Base-by-base conservation (phyloP, 2,113 vertebrate species). In the Poeciliopsis turrubarensis region DNA sequence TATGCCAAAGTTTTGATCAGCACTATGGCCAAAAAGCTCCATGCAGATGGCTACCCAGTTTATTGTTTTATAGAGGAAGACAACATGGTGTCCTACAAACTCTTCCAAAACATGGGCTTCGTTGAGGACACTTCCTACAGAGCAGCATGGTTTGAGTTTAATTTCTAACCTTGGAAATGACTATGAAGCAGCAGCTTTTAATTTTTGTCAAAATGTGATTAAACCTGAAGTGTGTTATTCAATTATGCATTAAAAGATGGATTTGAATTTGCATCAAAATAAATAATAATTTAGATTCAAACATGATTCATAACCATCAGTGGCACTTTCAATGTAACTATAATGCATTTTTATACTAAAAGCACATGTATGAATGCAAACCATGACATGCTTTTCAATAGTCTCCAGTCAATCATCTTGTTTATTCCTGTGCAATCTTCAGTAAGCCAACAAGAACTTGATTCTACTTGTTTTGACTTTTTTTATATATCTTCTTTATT, bases 21-120 rank as follows among this genome's bases (percentile, higher is more conserved):
- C 31, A 14, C 6, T 39, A 77, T 94, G 63, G 87, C 90, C 65
- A 90, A 83, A 74, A 89, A 60, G n/a, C 85, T 94, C 29, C 73
- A 75, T 19, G 60, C 81, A 19, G 71, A 87, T 9, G 91, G 92
- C 10, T 91, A 78, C 70, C 94, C 92, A 0, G 83, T 93, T 37
- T 95, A 69, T 86, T 93, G 91, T 79, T 93, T 79, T 73, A 71
- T 94, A 51, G 91, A 93, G 66, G 89, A 92, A 25, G 83, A 91
- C 3, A 95, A 94, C 78, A 1, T 14, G 0, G 19, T 72, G 8
- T 94, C 94, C 22, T 86, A 92, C 64, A 86, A 37, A 1, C 87
- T 94, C 44, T 94, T 94, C 70, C 84, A 71, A 73, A 87, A 37
- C 26, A 47, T 94, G 60, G 93, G 93, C 31, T 94, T 95, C 57